Evolutionary conservation across 2,113 vertebrate genomes (phyloP), one percentile per base, ranked within the genome.

Genomic region (Lanius collurio): DNA sequence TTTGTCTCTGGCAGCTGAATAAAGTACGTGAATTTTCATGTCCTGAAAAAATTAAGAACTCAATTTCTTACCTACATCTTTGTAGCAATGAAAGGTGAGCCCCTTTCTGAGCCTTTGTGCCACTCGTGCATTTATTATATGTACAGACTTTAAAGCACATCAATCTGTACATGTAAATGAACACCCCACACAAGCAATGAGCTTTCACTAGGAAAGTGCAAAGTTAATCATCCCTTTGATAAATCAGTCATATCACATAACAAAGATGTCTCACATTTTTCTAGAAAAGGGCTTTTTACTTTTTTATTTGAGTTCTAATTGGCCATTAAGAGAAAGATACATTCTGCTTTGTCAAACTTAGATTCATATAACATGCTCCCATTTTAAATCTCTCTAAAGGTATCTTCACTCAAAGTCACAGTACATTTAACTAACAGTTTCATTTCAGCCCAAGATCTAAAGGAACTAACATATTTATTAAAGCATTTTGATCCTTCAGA

Each of bases 401-500:
- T 83, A 73, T 83, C 89, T 93, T 95, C 96, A 49, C 59, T 97
- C 96, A 96, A 39, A 41, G 85, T 89, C 96, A 95, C 81, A 89
- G 69, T 49, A 80, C 90, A 62, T 94, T 97, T 95, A 96, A 94
- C 91, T 94, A 94, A 96, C 88, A 15, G 67, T 96, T 97, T 75
- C 87, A 63, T 96, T 96, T 90, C 95, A 93, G 78, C 30, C 88
- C 59, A 63, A 93, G 92, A 94, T 96, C 96, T 91, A 83, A 89
- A 90, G 90, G 83, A 96, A 94, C 92, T 41, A 83, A 76, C 76
- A 56, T 95, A 95, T 96, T 98, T 97, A 97, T 97, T 97, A 97
- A 91, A 96, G 95, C 60, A 91, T 98, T 97, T 91, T 94, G 97
- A 95, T 97, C 95, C 97, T 97, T 95, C 28, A 91, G 97, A 97